phyloP scores from a whole-genome alignment of 2,797 vertebrate genomes.

The Clarias pachynema region DNA sequence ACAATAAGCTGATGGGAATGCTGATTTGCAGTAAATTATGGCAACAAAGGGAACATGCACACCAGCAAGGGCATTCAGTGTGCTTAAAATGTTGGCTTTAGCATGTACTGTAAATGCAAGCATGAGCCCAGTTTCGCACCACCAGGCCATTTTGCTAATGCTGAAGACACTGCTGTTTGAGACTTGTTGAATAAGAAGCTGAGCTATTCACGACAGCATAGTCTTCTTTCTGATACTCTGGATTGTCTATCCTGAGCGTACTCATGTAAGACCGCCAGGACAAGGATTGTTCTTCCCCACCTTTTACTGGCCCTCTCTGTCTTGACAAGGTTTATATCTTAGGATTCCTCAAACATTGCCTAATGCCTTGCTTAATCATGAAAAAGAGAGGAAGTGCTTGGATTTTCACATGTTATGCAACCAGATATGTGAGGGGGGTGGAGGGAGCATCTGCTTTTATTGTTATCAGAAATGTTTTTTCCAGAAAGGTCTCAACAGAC shows the following conservation, averaged over 20 bases:
- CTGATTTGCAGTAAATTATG: conserved; percentile 26
- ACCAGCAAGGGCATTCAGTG: background rate
- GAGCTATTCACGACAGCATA: background rate
- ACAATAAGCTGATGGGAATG: conserved; percentile 58
- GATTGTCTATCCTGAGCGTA: background rate
- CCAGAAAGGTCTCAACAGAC: conserved; percentile 19
- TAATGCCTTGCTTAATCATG: conserved; percentile 50
- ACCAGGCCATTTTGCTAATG: background rate
- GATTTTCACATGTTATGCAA: conserved; percentile 25
- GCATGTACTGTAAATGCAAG: background rate
- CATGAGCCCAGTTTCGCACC: conserved; percentile 8
- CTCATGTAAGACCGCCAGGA: background rate
- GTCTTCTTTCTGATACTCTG: background rate
- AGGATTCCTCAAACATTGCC: conserved; percentile 61
- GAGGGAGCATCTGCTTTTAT: conserved; percentile 48
- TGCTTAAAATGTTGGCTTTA: conserved; percentile 17
- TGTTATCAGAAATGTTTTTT: conserved; percentile 41
- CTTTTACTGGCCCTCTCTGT: conserved; percentile 51
- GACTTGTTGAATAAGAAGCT: background rate
- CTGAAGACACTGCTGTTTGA: background rate
- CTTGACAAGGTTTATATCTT: conserved; percentile 57
- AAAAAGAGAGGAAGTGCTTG: background rate
- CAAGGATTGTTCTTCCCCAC: background rate
- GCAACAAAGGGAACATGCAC: conserved; percentile 20
- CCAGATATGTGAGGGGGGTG: conserved; percentile 6